Base-by-base conservation (phyloP, 92 coral and sea anemone species). In the Actinostola sp. region DNA sequence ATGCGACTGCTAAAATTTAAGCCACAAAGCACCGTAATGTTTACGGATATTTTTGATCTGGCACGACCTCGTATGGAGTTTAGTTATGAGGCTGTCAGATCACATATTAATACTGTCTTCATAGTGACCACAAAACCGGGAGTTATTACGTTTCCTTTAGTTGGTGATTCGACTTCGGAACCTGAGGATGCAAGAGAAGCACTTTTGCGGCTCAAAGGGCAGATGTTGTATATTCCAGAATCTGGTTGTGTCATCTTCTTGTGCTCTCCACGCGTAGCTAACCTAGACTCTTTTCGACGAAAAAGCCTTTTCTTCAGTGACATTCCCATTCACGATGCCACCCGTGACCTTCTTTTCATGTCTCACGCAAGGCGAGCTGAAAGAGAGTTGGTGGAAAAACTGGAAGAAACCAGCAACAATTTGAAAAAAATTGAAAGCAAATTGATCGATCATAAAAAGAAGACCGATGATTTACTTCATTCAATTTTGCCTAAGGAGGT, bases 331-430 rank as follows among this genome's bases (percentile, higher is more conserved):
- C 99, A 95, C 71, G 99, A 95, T 68, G 97, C 99, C 9, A 95
- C 99, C n/a, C 91, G 99, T 17, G 99, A 95, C 62, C 86, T 95
- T 6, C 79, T 95, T n/a, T 95, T 95, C 63, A 88, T 92, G 97
- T 73, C 99, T 55, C 99, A 95, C 43, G 93, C 96, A 27, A 73
- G 99, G 50, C 74, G 95, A 63, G 97, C 99, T 0, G 99, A 95
- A 62, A 80, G 99, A 28, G 99, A 95, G 35, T 76, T 95, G 31
- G 99, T 95, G 32, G 99, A 95, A 66, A 82, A 89, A 58, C 73
- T 95, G 43, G 99, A 95, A 30, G 99, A 95, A 66, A 95, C 99
- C 0, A 95, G 99, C 66, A 95, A 95, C 86, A 92, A 95, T 73
- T 75, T 95, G 29, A 88, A 58, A 79, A 95, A 95, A 64, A 79